Conservation (phyloP, 2,797 vertebrate species). For the Sebastes diploproa region DNA sequence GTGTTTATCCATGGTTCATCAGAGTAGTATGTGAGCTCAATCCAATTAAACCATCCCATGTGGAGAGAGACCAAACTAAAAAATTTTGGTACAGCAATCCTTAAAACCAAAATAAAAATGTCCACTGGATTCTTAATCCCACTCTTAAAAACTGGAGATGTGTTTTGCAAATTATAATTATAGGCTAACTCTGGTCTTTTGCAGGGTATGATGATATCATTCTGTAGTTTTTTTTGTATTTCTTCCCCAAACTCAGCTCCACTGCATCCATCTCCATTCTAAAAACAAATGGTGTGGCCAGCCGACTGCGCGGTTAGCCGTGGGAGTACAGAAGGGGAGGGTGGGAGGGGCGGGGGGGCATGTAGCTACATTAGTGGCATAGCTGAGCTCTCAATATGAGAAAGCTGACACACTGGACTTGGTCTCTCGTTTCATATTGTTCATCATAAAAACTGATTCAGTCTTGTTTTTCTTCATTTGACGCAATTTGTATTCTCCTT, state of each 20-base stretch:
- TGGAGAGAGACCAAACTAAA: slow-evolving; percentile 72
- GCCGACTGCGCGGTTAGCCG: slow-evolving; percentile 44
- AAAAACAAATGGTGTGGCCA: slow-evolving; percentile 75
- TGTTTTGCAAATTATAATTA: slow-evolving; percentile 82
- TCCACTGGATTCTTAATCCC: slow-evolving; percentile 45
- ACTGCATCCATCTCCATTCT: slow-evolving; percentile 91
- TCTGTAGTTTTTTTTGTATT: neutral
- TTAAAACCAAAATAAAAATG: slow-evolving; percentile 68
- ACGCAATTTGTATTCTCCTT: slow-evolving; percentile 70
- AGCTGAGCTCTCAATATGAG: slow-evolving; percentile 99
- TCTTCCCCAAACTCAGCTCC: slow-evolving; percentile 46
- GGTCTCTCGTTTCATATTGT: slow-evolving; percentile 75
- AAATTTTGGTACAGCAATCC: slow-evolving; percentile 63
- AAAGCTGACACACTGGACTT: slow-evolving; percentile 98
- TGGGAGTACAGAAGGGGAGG: slow-evolving; percentile 56
- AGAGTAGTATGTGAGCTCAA: slow-evolving; percentile 63
- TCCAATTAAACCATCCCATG: slow-evolving; percentile 61
- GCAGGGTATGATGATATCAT: slow-evolving; percentile 72
- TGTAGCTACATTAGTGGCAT: slow-evolving; percentile 96
- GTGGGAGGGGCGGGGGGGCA: neutral
- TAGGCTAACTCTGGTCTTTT: slow-evolving; percentile 87
- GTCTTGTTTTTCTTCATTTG: slow-evolving; percentile 85
- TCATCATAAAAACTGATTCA: slow-evolving; percentile 84
- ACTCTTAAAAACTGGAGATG: slow-evolving; percentile 52
- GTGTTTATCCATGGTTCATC: slow-evolving; percentile 82